A percentile compares a stretch with the other conserved stretches of the same genome.
Conservation (phyloP, 2,888 invertebrate species). For the Fabriciana adippe region DNA sequence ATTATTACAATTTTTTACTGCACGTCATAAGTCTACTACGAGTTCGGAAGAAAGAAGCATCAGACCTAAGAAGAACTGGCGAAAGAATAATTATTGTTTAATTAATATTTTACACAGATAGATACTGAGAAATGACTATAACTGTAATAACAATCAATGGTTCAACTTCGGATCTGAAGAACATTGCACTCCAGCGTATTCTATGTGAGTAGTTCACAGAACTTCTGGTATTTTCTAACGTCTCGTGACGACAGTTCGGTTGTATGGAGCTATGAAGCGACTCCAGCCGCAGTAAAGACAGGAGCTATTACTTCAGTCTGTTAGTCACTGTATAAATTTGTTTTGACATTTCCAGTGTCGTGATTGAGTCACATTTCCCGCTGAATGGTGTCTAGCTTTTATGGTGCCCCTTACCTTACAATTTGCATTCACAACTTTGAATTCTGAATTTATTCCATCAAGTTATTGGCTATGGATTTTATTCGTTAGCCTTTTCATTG, state of each 20-base stretch:
- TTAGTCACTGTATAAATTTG: neutral
- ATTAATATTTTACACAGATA: no score
- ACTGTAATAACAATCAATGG: no score
- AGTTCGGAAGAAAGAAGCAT: no score
- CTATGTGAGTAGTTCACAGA: neutral
- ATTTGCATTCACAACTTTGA: neutral
- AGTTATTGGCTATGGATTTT: constrained; percentile 20
- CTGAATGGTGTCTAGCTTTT: neutral
- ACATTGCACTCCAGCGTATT: no score
- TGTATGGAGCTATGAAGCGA: neutral
- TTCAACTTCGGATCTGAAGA: no score
- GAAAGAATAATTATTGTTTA: no score
- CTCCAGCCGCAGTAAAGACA: neutral
- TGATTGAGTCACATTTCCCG: constrained; percentile 1
- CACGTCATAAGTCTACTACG: no score
- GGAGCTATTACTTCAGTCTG: neutral
- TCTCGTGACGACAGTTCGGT: neutral
- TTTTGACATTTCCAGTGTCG: constrained; percentile 3
- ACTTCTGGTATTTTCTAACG: neutral
- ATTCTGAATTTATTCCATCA: constrained; percentile 5
- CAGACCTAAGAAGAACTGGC: no score
- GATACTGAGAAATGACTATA: no score
- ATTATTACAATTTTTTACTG: no score
- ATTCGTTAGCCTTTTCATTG: constrained; percentile 11
- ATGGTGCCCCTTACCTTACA: constrained; percentile 3